Base-by-base conservation (phyloP, 2,888 invertebrate species). In the Nemotelus nigrinus region DNA sequence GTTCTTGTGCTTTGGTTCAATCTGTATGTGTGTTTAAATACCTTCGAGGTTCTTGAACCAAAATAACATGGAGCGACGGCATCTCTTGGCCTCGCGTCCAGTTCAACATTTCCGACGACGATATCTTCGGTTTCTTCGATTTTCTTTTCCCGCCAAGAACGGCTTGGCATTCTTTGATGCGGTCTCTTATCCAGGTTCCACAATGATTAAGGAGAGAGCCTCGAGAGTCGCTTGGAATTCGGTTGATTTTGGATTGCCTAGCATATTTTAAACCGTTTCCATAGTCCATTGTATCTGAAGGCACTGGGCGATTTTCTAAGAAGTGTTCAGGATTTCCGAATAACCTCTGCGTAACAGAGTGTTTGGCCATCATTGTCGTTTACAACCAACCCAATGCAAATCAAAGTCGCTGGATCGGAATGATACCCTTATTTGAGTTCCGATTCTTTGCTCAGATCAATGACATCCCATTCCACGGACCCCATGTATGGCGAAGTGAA, bases 11-110 rank as follows among this genome's bases (percentile, higher is more conserved):
- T 44, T n/a, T 41, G 55, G 50, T 55, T 70, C 43, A 55, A 55
- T 65, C 2, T 65, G 65, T 65, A 25, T 25, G 25, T 25, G 25
- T 25, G 25, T 25, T 0, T 25, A 74, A 74, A 74, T 74, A 74
- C 74, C 74, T 60, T 63, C 5, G 63, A 74, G 74, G 74, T 74
- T 74, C 74, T 74, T 74, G 74, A 74, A 74, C 74, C 74, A 74
- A 74, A 74, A 74, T 58, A 74, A 48, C 74, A 60, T 45, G 58
- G 45, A 53, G 10, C 55, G 43, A 47, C 53, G 25, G 55, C 70
- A 70, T 70, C 55, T 25, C 25, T 25, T 25, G 25, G 25, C 70
- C 25, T 53, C 47, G 8, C 6, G 68, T 68, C 45, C 53, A 68
- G 68, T 53, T 70, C 70, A 70, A 53, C 47, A 70, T 7, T 55